phyloP scores from a whole-genome alignment of 1,140 invertebrate species.

The Calliopsis andreniformis region DNA sequence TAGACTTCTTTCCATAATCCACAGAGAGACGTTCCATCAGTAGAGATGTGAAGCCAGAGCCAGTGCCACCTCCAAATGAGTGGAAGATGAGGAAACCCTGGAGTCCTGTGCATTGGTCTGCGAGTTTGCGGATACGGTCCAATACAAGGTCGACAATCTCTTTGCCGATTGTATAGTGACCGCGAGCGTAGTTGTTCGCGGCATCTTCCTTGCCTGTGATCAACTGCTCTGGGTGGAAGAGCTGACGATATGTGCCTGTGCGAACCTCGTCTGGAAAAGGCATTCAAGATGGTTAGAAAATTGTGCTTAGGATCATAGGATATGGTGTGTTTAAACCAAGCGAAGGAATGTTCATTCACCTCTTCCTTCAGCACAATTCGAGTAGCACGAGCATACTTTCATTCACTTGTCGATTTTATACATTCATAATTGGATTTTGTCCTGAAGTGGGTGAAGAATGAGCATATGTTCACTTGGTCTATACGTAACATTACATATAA shows the following conservation, averaged over 20 bases:
- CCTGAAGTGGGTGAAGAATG: too few species aligned
- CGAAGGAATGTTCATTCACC: too few species aligned
- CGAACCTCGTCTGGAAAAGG: slow-evolving; percentile 50
- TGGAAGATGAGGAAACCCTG: slow-evolving; percentile 77
- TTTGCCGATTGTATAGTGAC: slow-evolving; percentile 59
- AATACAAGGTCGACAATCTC: slow-evolving; percentile 55
- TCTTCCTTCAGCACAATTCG: too few species aligned
- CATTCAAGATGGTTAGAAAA: too few species aligned
- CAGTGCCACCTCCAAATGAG: slow-evolving; percentile 81
- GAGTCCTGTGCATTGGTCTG: slow-evolving; percentile 56
- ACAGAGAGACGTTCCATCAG: slow-evolving; percentile 59
- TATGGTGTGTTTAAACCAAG: too few species aligned
- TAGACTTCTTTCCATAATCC: slow-evolving; percentile 78
- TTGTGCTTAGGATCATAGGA: too few species aligned
- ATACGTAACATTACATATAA: too few species aligned
- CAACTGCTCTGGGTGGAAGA: slow-evolving; percentile 85
- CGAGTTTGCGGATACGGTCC: slow-evolving; percentile 55
- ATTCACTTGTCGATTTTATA: too few species aligned
- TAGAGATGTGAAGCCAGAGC: slow-evolving; percentile 54
- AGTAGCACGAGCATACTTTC: too few species aligned
- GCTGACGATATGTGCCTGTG: slow-evolving; percentile 82
- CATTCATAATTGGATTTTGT: too few species aligned
- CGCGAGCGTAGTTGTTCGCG: slow-evolving; percentile 85
- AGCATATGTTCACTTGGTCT: too few species aligned
- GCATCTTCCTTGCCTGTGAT: slow-evolving; percentile 85